phyloP scores from a whole-genome alignment of 2,113 vertebrate genomes.

The Xiphophorus hellerii region DNA sequence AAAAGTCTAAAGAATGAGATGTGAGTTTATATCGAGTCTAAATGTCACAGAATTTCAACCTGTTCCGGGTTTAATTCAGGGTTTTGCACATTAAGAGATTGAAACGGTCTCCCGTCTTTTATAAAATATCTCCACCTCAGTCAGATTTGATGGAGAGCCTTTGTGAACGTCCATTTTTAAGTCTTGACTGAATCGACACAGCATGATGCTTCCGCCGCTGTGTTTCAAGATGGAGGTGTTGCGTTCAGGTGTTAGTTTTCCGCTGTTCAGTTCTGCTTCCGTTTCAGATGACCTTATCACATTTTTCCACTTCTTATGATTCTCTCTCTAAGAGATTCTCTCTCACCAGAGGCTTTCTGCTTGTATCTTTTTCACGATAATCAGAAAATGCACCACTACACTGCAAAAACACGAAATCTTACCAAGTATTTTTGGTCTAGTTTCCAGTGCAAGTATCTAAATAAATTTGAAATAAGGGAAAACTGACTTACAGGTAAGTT shows the following conservation, averaged over 20 bases:
- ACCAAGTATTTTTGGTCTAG: too few relatives aligned
- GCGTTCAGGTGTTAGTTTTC: neutral
- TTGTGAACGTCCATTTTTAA: neutral
- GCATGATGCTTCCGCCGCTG: neutral
- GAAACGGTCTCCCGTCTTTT: neutral
- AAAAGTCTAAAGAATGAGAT: neutral
- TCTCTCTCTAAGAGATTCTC: too few relatives aligned
- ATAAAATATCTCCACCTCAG: neutral
- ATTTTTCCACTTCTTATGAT: too few relatives aligned
- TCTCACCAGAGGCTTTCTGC: too few relatives aligned
- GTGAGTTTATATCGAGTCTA: neutral
- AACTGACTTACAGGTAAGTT: too few relatives aligned
- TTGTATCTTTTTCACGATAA: too few relatives aligned
- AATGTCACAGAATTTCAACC: neutral
- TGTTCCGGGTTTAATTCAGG: too few relatives aligned
- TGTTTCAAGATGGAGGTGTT: neutral
- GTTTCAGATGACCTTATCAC: neutral
- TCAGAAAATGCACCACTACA: too few relatives aligned
- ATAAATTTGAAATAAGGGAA: too few relatives aligned
- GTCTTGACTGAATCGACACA: neutral
- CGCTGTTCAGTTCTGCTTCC: neutral
- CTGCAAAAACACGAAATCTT: too few relatives aligned
- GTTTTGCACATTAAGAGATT: too few relatives aligned
- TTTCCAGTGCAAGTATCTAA: too few relatives aligned
- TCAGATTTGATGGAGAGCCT: neutral